Evolutionary conservation across 2,113 vertebrate genomes (phyloP), one percentile per base, ranked within the genome.

Genomic region (Philantomba maxwellii): DNA sequence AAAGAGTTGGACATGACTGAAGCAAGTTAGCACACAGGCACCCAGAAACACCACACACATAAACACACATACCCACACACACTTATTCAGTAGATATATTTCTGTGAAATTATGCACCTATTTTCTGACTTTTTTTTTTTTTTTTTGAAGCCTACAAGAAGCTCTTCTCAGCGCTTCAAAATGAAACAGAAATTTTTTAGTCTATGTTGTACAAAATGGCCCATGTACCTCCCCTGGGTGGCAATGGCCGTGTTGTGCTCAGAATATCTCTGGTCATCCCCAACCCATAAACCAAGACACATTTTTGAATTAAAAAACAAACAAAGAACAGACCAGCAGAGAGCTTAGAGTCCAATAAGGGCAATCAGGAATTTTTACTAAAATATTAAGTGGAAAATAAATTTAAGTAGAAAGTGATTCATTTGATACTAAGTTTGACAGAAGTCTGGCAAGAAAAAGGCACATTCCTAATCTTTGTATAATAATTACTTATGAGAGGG

Each of bases 41-140:
- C 0, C 0, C n/a, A 70, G 66, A 39, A 39, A 70, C 4, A 62
- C 1, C 4, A 62, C 19, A 51, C 3, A 57, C 4, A 7, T 26
- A 47, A 1, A n/a, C 2, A 47, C n/a, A 83, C 55, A n/a, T 3
- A 25, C 26, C 25, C 21, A 57, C 1, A 51, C 2, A n/a, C 3
- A 17, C 8, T n/a, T 81, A 51, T 13, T 51, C 3, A 53, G 36
- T 58, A 39, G 36, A 39, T 14, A 36, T 13, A 81, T n/a, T 86
- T 16, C 26, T 89, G 10, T 83, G 33, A 39, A 83, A 47, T 57
- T 87, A 73, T 39, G 17, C 26, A 6, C 23, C 39, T 81, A 5
- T 17, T 80, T 93, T 86, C 28, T 87, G 45, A 73, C 2, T 66
- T 73, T 58, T 64, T 43, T 7, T 58, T 66, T 73, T 58, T 64